Conservation (phyloP, 2,888 invertebrate species). For the Parnassius glacialis region DNA sequence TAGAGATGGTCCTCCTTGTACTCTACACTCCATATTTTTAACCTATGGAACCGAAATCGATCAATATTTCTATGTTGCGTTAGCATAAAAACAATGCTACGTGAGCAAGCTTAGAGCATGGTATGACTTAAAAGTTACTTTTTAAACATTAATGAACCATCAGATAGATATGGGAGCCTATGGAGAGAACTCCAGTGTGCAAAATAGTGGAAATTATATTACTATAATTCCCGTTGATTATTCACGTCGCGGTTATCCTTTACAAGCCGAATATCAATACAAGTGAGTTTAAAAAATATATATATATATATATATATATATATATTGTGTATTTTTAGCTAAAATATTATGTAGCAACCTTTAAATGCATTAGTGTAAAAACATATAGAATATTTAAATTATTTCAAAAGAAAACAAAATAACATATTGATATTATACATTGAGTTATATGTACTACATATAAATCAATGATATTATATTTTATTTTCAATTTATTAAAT, state of each 20-base stretch:
- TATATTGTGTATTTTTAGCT: no score
- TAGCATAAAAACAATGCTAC: background rate
- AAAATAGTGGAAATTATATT: slow-evolving; percentile 78
- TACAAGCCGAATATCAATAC: slow-evolving; percentile 81
- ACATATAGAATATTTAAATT: no score
- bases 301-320: no score
- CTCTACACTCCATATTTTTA: no score
- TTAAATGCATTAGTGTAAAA: no score
- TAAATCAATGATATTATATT: no score
- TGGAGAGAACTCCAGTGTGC: slow-evolving; percentile 71
- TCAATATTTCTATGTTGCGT: slow-evolving; percentile 48
- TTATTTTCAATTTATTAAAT: no score
- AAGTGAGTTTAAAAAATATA: slow-evolving; percentile 62
- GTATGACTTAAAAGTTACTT: slow-evolving; percentile 27
- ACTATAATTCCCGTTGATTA: slow-evolving; percentile 83
- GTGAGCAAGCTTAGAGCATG: slow-evolving; percentile 22
- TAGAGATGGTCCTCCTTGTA: no score
- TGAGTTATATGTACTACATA: no score
- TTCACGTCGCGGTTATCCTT: slow-evolving; percentile 77
- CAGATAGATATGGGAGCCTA: slow-evolving; percentile 74
- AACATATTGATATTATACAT: no score
- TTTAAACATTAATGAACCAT: slow-evolving; percentile 61
- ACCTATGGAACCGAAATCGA: slow-evolving; percentile 55
- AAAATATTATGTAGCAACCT: no score
- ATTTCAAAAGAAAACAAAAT: no score